Evolutionary conservation across 2,888 invertebrate species (phyloP).

Genomic region (Coleophora deauratella): DNA sequence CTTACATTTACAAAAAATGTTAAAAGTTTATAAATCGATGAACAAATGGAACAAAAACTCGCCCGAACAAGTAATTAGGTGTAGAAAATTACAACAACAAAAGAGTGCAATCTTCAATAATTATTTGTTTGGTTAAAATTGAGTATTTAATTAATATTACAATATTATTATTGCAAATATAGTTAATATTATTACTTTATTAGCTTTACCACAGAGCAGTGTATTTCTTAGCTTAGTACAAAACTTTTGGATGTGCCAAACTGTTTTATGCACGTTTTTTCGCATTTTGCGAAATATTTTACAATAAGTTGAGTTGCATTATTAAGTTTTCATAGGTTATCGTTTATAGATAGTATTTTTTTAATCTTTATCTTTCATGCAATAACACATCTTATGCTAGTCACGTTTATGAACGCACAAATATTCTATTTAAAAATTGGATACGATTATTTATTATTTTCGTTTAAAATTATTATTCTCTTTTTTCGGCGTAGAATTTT

Average conservation of each 20-base stretch:
- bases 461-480: constrained; percentile 8
- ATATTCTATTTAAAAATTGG: constrained; percentile 32
- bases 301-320: constrained; percentile 44
- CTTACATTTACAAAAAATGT: constrained; percentile 28
- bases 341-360: constrained; percentile 27
- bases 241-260: constrained; percentile 68
- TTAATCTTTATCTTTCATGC: constrained; percentile 47
- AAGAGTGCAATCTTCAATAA: constrained; percentile 61
- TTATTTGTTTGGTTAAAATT: constrained; percentile 48
- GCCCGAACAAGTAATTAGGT: constrained; percentile 65
- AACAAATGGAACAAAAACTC: constrained; percentile 70
- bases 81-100: constrained; percentile 47
- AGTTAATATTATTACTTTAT: constrained; percentile 56
- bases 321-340: constrained; percentile 45
- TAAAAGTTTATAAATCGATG: constrained; percentile 48
- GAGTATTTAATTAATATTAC: constrained; percentile 37
- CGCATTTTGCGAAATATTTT: constrained; percentile 56
- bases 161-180: constrained; percentile 31
- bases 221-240: constrained; percentile 67
- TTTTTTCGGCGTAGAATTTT: constrained; percentile 36
- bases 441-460: constrained; percentile 20
- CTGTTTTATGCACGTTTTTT: constrained; percentile 51
- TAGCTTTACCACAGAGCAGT: constrained; percentile 55
- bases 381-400: constrained; percentile 73
- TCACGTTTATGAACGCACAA: constrained; percentile 68